phyloP scores from a whole-genome alignment of 2,113 vertebrate species.

The Elephas maximus region DNA sequence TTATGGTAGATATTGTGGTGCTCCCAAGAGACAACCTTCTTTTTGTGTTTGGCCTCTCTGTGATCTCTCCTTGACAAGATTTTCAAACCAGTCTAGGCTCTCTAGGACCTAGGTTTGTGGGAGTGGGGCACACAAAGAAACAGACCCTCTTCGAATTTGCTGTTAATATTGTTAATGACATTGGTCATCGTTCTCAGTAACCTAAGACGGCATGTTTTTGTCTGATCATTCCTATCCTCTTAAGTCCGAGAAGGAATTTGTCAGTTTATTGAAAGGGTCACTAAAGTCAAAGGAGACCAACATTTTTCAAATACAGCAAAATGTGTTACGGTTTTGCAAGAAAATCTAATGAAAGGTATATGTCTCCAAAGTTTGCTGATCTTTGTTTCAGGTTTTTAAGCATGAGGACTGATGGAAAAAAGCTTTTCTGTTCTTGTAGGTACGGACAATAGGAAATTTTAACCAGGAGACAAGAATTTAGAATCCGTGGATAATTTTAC shows the following conservation, averaged over 20 bases:
- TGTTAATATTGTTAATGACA: not conserved
- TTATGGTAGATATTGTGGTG: not conserved
- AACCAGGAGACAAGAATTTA: not conserved
- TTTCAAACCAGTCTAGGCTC: not conserved
- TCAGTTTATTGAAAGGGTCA: not conserved
- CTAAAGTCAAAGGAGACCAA: not conserved
- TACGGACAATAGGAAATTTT: not conserved
- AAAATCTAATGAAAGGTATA: not conserved
- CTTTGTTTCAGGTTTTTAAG: slow-evolving; percentile 26
- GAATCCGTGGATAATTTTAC: not conserved
- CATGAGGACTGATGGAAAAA: not conserved
- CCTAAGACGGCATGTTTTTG: not conserved
- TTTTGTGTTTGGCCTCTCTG: not conserved
- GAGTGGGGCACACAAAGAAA: not conserved
- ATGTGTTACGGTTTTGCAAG: not conserved
- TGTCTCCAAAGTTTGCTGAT: not conserved
- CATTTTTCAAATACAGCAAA: slow-evolving; percentile 16
- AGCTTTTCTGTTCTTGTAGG: not conserved
- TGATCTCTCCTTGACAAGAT: not conserved
- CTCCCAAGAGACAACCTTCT: not conserved
- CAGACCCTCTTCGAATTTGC: not conserved
- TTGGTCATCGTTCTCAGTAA: not conserved
- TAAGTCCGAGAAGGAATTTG: not conserved
- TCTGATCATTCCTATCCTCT: not conserved
- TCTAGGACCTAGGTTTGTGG: not conserved